Percentiles rank a stretch among this genome's conserved stretches.
Conservation (phyloP, 1,140 invertebrate species). For the Pararge aegeria region DNA sequence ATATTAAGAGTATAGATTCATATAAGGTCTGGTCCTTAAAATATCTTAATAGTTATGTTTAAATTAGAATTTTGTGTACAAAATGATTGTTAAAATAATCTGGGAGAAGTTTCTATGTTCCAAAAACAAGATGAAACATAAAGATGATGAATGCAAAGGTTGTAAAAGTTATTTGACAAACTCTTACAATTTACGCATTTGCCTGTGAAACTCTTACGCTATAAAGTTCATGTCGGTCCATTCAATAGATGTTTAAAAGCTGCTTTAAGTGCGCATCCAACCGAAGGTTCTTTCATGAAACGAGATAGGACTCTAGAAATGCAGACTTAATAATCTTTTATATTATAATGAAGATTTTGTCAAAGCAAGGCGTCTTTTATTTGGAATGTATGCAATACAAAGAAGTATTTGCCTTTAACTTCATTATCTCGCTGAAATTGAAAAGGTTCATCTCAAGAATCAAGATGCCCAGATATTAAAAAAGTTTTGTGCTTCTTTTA, state of each 20-base stretch:
- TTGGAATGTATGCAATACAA: slow-evolving; percentile 14
- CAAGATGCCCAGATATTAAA: slow-evolving; percentile 1
- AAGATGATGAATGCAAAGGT: no score
- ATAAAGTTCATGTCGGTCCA: background rate
- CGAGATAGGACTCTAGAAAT: background rate
- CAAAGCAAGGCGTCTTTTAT: slow-evolving; percentile 7
- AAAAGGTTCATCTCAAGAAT: background rate
- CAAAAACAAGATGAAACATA: no score
- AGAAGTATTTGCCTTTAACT: slow-evolving; percentile 7
- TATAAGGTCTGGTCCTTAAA: no score
- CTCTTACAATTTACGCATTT: no score
- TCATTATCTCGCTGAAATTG: slow-evolving; percentile 2
- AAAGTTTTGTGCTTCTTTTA: slow-evolving; percentile 2
- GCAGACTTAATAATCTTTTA: slow-evolving; percentile 3
- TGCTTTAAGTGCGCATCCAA: background rate
- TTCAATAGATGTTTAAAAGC: background rate
- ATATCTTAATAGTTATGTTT: no score
- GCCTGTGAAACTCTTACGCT: background rate
- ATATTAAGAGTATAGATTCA: no score
- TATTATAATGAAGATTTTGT: background rate
- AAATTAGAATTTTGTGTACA: no score
- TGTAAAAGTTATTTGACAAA: no score
- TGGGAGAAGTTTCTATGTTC: no score
- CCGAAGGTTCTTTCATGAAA: slow-evolving; percentile 1
- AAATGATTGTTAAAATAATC: no score